A percentile compares a stretch with the other conserved stretches of the same genome.
These are phyloP conservation scores for Heliconius sara DNA, from an alignment of 2,888 invertebrate genomes.

Conservation along the genomic window DNA sequence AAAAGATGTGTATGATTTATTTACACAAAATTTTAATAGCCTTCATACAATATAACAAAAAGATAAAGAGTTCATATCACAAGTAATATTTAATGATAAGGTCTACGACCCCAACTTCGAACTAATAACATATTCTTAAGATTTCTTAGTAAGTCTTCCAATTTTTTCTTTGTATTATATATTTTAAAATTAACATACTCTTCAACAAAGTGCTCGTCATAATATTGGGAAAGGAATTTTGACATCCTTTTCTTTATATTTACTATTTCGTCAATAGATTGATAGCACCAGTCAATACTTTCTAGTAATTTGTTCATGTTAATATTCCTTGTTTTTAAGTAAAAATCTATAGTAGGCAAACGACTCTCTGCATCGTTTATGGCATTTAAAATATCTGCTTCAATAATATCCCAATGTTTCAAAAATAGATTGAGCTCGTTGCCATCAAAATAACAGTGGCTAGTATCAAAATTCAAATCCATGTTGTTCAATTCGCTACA, in stretches of 20 bases:
- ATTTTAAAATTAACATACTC: conserved; percentile 58
- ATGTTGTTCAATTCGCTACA: conserved; percentile 48
- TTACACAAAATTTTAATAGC: neutral
- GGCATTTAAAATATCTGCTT: conserved; percentile 41
- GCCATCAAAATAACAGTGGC: conserved; percentile 57
- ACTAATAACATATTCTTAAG: conserved; percentile 47
- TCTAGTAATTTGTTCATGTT: conserved; percentile 49
- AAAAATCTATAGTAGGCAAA: conserved; percentile 53
- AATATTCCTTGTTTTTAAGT: conserved; percentile 51
- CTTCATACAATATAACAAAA: neutral
- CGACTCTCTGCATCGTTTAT: conserved; percentile 45
- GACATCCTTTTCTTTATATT: conserved; percentile 49
- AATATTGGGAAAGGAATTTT: conserved; percentile 52
- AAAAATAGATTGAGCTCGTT: conserved; percentile 50
- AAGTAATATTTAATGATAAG: conserved; percentile 22
- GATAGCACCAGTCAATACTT: conserved; percentile 48
- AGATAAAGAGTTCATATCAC: neutral
- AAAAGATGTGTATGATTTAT: neutral
- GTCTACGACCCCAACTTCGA: conserved; percentile 49
- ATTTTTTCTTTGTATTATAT: conserved; percentile 44
- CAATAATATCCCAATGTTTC: conserved; percentile 45
- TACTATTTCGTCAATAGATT: conserved; percentile 47
- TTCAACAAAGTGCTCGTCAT: conserved; percentile 51
- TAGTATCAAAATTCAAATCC: conserved; percentile 46
- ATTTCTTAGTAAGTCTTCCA: conserved; percentile 46